Percentiles rank a stretch among this genome's conserved stretches.
Conservation (phyloP, 2,888 invertebrate genomes). For the Drosophila acutilabella region DNA sequence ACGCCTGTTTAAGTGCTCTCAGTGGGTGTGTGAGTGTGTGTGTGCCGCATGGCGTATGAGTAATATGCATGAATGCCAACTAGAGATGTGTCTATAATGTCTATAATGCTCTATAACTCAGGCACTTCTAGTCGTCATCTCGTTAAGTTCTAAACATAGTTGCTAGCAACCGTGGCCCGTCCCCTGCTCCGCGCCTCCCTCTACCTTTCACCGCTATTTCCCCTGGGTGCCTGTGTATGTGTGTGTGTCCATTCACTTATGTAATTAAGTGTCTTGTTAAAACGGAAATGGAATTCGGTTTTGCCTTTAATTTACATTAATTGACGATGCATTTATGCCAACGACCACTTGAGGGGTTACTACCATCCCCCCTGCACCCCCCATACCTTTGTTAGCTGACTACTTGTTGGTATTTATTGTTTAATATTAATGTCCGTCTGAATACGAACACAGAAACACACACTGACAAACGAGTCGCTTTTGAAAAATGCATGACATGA, state of each 20-base stretch:
- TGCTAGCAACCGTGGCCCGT: constrained; percentile 26
- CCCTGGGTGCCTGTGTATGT: constrained; percentile 11
- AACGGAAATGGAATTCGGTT: constrained; percentile 78
- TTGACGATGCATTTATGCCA: constrained; percentile 71
- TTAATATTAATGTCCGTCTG: constrained; percentile 51
- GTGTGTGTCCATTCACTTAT: constrained; percentile 68
- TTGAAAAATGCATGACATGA: constrained; percentile 57
- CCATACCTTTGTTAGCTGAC: not conserved
- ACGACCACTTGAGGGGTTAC: constrained; percentile 44
- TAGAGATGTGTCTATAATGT: constrained; percentile 61
- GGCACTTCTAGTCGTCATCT: constrained; percentile 47
- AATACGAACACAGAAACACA: too few relatives aligned
- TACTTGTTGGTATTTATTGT: constrained; percentile 60
- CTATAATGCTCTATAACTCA: constrained; percentile 48
- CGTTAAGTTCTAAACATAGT: constrained; percentile 60
- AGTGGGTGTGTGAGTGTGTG: constrained; percentile 5
- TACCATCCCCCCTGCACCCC: not conserved
- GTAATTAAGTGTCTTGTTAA: constrained; percentile 77
- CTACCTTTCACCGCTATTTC: not conserved
- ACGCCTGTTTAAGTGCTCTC: constrained; percentile 55
- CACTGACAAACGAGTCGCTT: constrained; percentile 4
- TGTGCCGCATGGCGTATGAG: constrained; percentile 62
- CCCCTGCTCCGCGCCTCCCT: not conserved
- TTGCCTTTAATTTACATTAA: constrained; percentile 79
- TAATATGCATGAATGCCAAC: constrained; percentile 65